Percentiles rank a stretch among this genome's conserved stretches.
Evolutionary conservation across 2,113 vertebrate species (phyloP).

Genomic region (Rhea pennata): DNA sequence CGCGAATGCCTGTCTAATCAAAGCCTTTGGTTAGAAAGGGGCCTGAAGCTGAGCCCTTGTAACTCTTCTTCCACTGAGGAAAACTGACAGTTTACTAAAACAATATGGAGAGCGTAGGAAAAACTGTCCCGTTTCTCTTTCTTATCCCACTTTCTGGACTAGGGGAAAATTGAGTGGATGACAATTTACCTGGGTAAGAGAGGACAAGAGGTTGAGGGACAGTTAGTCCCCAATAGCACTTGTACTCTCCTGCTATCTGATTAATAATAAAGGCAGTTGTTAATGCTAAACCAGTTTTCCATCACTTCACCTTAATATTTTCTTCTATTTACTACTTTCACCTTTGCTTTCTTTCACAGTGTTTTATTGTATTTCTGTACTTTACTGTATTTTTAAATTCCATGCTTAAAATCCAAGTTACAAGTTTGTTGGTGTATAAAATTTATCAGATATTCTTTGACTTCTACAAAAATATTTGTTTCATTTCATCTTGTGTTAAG

Average conservation of each 20-base stretch:
- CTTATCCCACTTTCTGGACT: neutral
- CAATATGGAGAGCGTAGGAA: neutral
- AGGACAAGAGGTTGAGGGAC: neutral
- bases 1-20: conserved; percentile 78
- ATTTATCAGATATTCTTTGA: neutral
- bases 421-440: neutral
- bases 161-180: neutral
- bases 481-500: neutral
- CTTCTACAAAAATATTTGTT: neutral
- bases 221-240: neutral
- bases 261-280: neutral
- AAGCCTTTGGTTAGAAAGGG: neutral
- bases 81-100: neutral
- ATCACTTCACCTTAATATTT: neutral
- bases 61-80: neutral
- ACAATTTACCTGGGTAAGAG: neutral
- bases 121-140: neutral
- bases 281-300: neutral
- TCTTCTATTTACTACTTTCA: neutral
- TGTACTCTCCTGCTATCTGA: neutral
- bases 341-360: neutral
- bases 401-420: neutral
- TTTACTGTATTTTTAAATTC: neutral
- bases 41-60: neutral
- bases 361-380: neutral